Evolutionary conservation across 1,140 invertebrate genomes (phyloP).

Genomic region (Zaprionus inermis): DNA sequence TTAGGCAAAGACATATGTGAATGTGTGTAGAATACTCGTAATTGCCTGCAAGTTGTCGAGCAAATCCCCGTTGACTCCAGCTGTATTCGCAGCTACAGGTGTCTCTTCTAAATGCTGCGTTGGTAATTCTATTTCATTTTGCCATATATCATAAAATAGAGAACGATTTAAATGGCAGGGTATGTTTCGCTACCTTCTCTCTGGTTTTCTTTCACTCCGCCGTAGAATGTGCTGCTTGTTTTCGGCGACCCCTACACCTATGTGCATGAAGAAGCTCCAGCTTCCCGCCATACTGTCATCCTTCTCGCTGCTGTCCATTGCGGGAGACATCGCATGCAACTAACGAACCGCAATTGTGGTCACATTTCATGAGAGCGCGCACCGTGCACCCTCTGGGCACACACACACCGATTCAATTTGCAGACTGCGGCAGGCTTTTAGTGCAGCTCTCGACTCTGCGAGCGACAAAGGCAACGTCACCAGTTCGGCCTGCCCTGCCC

Average conservation of each 20-base stretch:
- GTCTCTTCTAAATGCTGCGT: constrained; percentile 62
- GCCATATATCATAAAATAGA: constrained; percentile 64
- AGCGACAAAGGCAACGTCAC: background rate
- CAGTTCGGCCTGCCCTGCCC: constrained; percentile 1
- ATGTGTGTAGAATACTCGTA: constrained; percentile 24
- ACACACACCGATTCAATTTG: constrained; percentile 71
- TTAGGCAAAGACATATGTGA: background rate
- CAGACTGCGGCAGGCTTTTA: constrained; percentile 77
- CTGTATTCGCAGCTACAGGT: constrained; percentile 58
- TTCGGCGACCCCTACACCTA: constrained; percentile 17
- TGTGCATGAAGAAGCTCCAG: constrained; percentile 8
- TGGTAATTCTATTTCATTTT: constrained; percentile 49
- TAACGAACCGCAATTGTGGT: constrained; percentile 82
- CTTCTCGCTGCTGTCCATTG: constrained; percentile 18
- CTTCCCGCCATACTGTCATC: background rate
- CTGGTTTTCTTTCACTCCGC: background rate
- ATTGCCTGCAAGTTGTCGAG: constrained; percentile 39
- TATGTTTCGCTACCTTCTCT: background rate
- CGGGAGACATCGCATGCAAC: constrained; percentile 73
- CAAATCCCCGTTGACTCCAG: constrained; percentile 14
- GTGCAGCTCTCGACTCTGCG: constrained; percentile 50
- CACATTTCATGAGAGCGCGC: constrained; percentile 79
- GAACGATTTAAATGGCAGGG: constrained; percentile 33
- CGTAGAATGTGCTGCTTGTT: background rate
- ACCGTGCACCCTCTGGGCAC: constrained; percentile 57